Evolutionary conservation across 2,113 vertebrate species (phyloP).

Genomic region (Bagarius yarrelli): DNA sequence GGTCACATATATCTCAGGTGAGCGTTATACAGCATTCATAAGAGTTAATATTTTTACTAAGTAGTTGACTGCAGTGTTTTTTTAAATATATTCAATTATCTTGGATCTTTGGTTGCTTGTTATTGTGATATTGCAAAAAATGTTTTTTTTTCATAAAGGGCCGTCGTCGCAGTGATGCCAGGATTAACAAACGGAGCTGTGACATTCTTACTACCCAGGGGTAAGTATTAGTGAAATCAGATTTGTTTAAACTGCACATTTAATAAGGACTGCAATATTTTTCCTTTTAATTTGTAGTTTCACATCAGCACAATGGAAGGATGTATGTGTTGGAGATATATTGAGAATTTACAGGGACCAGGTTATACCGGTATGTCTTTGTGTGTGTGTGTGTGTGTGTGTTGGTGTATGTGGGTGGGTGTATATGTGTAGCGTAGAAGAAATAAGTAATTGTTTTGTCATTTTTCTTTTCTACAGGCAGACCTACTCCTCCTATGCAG

Average conservation of each 20-base stretch:
- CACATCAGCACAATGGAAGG: constrained; percentile 70
- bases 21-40: too few relatives aligned
- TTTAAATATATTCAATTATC: too few relatives aligned
- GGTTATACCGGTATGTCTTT: constrained; percentile 79
- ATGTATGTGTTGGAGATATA: constrained; percentile 83
- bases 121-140: too few relatives aligned
- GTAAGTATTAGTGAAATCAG: constrained; percentile 64
- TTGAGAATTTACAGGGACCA: constrained; percentile 80
- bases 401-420: neutral
- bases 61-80: too few relatives aligned
- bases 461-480: constrained; percentile 61
- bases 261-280: constrained; percentile 39
- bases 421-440: constrained; percentile 59
- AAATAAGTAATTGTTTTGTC: neutral
- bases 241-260: neutral
- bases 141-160: constrained; percentile 67
- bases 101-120: too few relatives aligned
- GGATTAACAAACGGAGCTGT: constrained; percentile 83
- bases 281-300: constrained; percentile 69
- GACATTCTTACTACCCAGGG: constrained; percentile 79
- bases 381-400: neutral
- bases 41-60: too few relatives aligned
- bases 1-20: too few relatives aligned
- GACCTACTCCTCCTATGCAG: constrained; percentile 87
- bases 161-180: constrained; percentile 79